A percentile compares a stretch with the other conserved stretches of the same genome.
Conservation (phyloP, 2,888 invertebrate genomes). For the Dione vanillae region DNA sequence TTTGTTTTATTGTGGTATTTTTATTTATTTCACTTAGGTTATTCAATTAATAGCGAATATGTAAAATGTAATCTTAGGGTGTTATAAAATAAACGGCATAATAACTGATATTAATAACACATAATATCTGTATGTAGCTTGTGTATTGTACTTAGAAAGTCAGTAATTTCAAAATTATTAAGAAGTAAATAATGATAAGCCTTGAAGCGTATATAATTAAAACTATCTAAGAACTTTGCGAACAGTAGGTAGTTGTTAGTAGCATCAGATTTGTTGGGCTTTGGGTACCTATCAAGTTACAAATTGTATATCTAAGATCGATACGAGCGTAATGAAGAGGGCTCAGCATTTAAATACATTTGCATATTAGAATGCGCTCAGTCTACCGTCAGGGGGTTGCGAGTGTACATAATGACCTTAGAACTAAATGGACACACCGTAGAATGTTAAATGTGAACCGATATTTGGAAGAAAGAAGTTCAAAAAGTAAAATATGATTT, state of each 20-base stretch:
- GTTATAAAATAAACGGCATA: too few species aligned
- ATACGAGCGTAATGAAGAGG: conserved; percentile 83
- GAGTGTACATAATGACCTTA: conserved; percentile 37
- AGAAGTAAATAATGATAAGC: conserved; percentile 16
- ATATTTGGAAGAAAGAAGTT: too few species aligned
- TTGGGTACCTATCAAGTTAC: conserved; percentile 78
- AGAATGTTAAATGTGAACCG: background rate
- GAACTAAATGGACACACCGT: conserved; percentile 34
- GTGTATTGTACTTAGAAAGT: background rate
- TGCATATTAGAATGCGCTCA: conserved; percentile 83
- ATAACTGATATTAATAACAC: too few species aligned
- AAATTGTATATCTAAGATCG: conserved; percentile 84
- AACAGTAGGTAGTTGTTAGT: conserved; percentile 47
- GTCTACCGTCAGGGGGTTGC: conserved; percentile 53
- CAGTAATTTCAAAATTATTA: background rate
- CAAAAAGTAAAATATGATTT: too few species aligned
- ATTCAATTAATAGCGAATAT: conserved; percentile 42
- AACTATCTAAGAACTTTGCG: conserved; percentile 34
- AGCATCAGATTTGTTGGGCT: conserved; percentile 72
- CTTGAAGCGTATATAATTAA: conserved; percentile 31
- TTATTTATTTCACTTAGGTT: conserved; percentile 46
- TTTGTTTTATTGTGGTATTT: conserved; percentile 49
- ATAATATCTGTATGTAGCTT: too few species aligned
- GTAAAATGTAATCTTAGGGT: too few species aligned
- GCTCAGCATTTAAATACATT: conserved; percentile 84